phyloP scores from a whole-genome alignment of 2,888 invertebrate genomes.

The Pimpla rufipes region DNA sequence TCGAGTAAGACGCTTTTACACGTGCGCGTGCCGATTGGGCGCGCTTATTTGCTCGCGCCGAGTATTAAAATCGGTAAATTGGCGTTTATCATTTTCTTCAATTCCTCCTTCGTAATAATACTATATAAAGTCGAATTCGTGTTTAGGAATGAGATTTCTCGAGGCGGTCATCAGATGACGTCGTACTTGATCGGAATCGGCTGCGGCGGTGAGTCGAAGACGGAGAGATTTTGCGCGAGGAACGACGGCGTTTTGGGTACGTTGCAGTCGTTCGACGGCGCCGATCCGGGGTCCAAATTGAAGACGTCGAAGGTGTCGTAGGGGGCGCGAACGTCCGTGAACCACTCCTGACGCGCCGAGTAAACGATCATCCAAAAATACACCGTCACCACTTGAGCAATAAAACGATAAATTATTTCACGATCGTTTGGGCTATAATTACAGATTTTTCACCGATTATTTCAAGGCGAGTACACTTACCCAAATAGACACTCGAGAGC shows the following conservation, averaged over 20 bases:
- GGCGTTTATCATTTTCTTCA: neutral
- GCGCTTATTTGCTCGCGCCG: constrained; percentile 31
- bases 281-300: constrained; percentile 36
- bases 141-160: neutral
- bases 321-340: constrained; percentile 46
- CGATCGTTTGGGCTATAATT: neutral
- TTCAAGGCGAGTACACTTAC: constrained; percentile 74
- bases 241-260: constrained; percentile 82
- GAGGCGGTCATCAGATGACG: constrained; percentile 51
- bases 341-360: constrained; percentile 79
- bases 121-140: constrained; percentile 7
- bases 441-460: neutral
- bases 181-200: constrained; percentile 69
- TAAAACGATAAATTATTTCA: constrained; percentile 24
- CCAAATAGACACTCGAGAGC: constrained; percentile 79
- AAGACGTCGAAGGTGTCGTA: constrained; percentile 52
- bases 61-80: constrained; percentile 30
- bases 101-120: constrained; percentile 28
- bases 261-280: constrained; percentile 70
- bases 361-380: constrained; percentile 82
- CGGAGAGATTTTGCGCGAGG: constrained; percentile 74
- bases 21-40: neutral
- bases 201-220: constrained; percentile 74
- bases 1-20: constrained; percentile 15
- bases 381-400: constrained; percentile 75